Evolutionary conservation across 1,140 invertebrate species (phyloP).

Genomic region (Limonius californicus): DNA sequence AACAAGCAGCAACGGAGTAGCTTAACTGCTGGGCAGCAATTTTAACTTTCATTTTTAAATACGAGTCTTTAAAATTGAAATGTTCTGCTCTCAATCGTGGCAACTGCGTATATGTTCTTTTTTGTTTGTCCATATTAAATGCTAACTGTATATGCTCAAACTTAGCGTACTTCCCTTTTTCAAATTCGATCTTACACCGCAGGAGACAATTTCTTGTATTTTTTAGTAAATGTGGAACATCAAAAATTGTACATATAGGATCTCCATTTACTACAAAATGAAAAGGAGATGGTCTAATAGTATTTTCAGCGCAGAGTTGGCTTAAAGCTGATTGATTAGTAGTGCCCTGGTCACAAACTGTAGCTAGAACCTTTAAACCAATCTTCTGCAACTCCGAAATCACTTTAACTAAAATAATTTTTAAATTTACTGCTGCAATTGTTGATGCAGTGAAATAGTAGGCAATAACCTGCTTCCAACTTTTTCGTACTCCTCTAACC

Average conservation of each 20-base stretch:
- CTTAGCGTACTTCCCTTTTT: neutral
- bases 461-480: constrained; percentile 23
- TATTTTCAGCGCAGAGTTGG: constrained; percentile 12
- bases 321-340: constrained; percentile 9
- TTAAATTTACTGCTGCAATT: constrained; percentile 17
- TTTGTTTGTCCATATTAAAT: no score
- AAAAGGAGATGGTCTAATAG: neutral
- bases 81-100: constrained; percentile 30
- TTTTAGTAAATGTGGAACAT: constrained; percentile 25
- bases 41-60: constrained; percentile 27
- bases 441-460: constrained; percentile 20
- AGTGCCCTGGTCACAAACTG: constrained; percentile 25
- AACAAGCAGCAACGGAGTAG: constrained; percentile 32
- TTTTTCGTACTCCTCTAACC: constrained; percentile 14
- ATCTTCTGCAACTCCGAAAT: neutral
- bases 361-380: constrained; percentile 21
- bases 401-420: constrained; percentile 14
- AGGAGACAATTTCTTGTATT: constrained; percentile 11
- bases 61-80: neutral
- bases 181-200: neutral
- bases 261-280: constrained; percentile 15
- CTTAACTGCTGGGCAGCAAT: constrained; percentile 30
- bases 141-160: no score
- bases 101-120: neutral
- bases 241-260: constrained; percentile 14